Base-by-base conservation (phyloP, 2,113 vertebrate species). In the Mastomys coucha region DNA sequence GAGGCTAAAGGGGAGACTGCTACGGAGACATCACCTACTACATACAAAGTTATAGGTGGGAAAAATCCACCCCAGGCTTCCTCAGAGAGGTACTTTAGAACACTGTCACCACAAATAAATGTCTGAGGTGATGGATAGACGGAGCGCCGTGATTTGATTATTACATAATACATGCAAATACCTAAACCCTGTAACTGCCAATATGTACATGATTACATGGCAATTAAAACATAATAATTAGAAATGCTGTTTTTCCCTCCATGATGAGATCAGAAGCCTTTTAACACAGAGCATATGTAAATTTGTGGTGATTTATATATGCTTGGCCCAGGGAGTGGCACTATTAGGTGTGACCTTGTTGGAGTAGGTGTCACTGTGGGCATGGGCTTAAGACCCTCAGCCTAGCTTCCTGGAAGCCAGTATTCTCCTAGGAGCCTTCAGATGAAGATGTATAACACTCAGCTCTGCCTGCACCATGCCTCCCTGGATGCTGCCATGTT, bases 191-290 rank as follows among this genome's bases (percentile, higher is more conserved):
- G 5, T 24, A 81, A 19, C 16, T 36, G 22, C 3, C 58, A 49
- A 60, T 63, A 73, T 45, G 7, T 10, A 45, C 17, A 8, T 53
- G 42, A 33, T 65, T 51, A 51, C 51, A 36, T 31, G 11, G 22
- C 76, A 72, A 11, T 72, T 60, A 51, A 81, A 80, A 81, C 31
- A 33, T 28, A 80, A 80, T 14, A 51, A 39, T 77, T 56, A 81
- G 36, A 63, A 63, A 73, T 72, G 39, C 5, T 72, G 11, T 42
- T 60, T 17, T 42, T 19, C 36, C 6, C 36, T 45, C 6, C 24
- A 8, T 77, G 31, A 6, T 73, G 51, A 60, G 56, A 36, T 88
- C n/a, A 85, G 58, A 96, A 67, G 24, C 73, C 56, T 95, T 91
- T 49, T 75, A 65, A 86, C n/a, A 88, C 5, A 75, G 56, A 89